Percentiles rank a stretch among this genome's conserved stretches.
These are phyloP conservation scores for Anagrus nilaparvatae DNA, from an alignment of 1,140 invertebrate genomes.

Conservation along the genomic window DNA sequence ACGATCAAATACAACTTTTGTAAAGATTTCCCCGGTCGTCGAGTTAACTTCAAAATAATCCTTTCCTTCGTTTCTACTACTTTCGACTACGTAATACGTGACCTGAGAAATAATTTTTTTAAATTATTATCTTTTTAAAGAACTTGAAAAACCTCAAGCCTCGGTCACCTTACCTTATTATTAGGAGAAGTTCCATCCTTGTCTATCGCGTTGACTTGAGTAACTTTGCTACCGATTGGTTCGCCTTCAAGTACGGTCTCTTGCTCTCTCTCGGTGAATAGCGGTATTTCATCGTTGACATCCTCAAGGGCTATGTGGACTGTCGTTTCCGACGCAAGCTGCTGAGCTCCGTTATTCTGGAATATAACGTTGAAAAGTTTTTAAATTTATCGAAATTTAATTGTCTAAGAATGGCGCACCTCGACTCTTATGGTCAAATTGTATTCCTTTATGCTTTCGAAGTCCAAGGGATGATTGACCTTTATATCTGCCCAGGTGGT, in stretches of 20 bases:
- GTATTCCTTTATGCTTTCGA: slow-evolving; percentile 90
- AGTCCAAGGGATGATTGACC: slow-evolving; percentile 91
- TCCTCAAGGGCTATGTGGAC: slow-evolving; percentile 90
- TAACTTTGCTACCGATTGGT: slow-evolving; percentile 87
- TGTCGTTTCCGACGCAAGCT: slow-evolving; percentile 87
- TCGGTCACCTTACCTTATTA: slow-evolving; percentile 63
- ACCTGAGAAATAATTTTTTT: slow-evolving; percentile 46
- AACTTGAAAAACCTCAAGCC: background rate
- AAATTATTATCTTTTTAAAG: background rate
- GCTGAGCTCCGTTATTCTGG: slow-evolving; percentile 90
- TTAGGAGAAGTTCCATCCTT: slow-evolving; percentile 92
- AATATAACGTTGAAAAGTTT: slow-evolving; percentile 15
- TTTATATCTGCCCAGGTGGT: slow-evolving; percentile 91
- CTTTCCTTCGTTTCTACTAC: slow-evolving; percentile 80
- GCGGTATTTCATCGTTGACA: slow-evolving; percentile 92
- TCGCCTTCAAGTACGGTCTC: slow-evolving; percentile 91
- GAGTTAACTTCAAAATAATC: slow-evolving; percentile 91
- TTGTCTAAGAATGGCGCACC: slow-evolving; percentile 47
- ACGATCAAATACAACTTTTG: slow-evolving; percentile 86
- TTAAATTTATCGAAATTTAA: background rate
- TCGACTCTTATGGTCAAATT: slow-evolving; percentile 92
- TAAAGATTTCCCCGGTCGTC: slow-evolving; percentile 88
- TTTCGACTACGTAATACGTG: slow-evolving; percentile 85
- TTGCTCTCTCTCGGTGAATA: slow-evolving; percentile 89
- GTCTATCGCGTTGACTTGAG: slow-evolving; percentile 91